These are phyloP conservation scores for Lordiphosa stackelbergi DNA, from an alignment of 1,140 invertebrate species.

Conservation along the genomic window DNA sequence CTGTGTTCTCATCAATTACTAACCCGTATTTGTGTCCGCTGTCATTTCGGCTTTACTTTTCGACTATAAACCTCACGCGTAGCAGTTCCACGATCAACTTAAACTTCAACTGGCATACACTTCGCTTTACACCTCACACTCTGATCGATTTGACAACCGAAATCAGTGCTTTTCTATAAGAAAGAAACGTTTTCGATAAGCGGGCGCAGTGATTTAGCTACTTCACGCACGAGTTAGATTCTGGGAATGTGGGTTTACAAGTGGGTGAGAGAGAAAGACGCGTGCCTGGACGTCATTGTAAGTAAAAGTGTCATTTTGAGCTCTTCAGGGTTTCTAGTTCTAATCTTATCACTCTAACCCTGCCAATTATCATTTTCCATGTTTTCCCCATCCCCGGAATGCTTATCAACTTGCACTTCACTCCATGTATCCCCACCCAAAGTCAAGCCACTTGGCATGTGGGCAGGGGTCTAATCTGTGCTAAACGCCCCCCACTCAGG, in stretches of 20 bases:
- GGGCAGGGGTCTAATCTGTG: no score
- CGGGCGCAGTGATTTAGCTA: conserved; percentile 3
- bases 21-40: conserved; percentile 36
- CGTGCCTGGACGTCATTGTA: conserved; percentile 26
- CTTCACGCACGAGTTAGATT: neutral
- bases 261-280: conserved; percentile 26
- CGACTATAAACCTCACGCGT: conserved; percentile 23
- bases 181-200: conserved; percentile 34
- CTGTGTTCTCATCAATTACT: conserved; percentile 1
- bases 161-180: conserved; percentile 49
- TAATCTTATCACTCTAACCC: conserved; percentile 35
- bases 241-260: neutral
- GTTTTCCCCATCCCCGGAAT: neutral
- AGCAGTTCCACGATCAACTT: conserved; percentile 25
- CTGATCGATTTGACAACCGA: conserved; percentile 16
- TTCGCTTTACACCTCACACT: conserved; percentile 48
- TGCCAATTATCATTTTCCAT: conserved; percentile 4
- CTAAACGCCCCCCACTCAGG: no score
- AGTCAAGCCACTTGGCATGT: neutral
- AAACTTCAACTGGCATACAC: conserved; percentile 3
- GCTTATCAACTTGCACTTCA: conserved; percentile 2
- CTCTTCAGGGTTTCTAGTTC: conserved; percentile 13
- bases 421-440: conserved; percentile 1
- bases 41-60: conserved; percentile 30
- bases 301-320: conserved; percentile 8